phyloP scores from a whole-genome alignment of 2,888 invertebrate species.

The Heliconius ethilla region DNA sequence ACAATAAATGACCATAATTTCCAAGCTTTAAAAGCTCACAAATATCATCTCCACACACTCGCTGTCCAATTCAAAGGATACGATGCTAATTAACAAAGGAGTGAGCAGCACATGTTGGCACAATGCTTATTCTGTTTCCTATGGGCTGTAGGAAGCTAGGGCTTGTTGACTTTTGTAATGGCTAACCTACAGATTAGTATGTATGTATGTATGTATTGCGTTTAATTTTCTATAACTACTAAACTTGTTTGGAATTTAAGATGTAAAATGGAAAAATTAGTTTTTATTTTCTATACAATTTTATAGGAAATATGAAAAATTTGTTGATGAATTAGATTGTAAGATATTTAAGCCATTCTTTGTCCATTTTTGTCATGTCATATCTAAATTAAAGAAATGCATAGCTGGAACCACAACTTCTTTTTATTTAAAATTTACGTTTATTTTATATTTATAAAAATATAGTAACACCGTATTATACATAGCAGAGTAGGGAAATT shows the following conservation, averaged over 20 bases:
- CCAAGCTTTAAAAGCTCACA: background rate
- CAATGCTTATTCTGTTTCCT: constrained; percentile 47
- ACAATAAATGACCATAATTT: too few species aligned
- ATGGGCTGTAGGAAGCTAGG: constrained; percentile 30
- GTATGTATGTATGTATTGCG: constrained; percentile 1
- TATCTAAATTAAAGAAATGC: too few species aligned
- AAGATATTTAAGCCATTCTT: too few species aligned
- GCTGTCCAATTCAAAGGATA: constrained; percentile 63
- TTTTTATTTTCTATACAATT: background rate
- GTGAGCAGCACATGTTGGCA: constrained; percentile 60
- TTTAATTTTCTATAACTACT: background rate
- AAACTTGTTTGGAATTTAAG: background rate
- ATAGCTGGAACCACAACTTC: too few species aligned
- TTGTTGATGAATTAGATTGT: too few species aligned
- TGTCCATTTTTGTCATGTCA: too few species aligned
- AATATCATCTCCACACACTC: constrained; percentile 52
- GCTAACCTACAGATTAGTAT: background rate
- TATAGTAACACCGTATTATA: too few species aligned
- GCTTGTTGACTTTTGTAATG: constrained; percentile 14
- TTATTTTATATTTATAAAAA: too few species aligned
- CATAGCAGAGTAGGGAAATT: background rate
- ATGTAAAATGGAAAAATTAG: background rate
- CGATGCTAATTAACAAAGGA: constrained; percentile 78
- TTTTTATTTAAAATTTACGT: too few species aligned
- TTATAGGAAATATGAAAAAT: too few species aligned